These are phyloP conservation scores for Anoplolepis gracilipes DNA, from an alignment of 1,140 invertebrate species.

Conservation along the genomic window DNA sequence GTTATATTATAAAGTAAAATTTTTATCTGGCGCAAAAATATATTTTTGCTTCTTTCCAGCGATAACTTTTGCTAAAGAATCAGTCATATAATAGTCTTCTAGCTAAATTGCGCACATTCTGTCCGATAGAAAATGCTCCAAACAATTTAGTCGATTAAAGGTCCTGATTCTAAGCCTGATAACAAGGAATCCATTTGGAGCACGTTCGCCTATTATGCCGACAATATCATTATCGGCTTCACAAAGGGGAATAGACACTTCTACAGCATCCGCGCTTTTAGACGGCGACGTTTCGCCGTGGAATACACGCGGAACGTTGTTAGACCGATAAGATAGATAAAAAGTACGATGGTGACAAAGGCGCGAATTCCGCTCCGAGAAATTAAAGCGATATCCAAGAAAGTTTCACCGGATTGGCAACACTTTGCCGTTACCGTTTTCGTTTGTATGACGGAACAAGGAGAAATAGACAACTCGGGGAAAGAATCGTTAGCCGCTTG, in stretches of 20 bases:
- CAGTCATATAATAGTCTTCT: background rate
- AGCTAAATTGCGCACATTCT: conserved; percentile 8
- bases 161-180: background rate
- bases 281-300: background rate
- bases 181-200: background rate
- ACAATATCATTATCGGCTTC: conserved; percentile 34
- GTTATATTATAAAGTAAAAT: background rate
- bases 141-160: conserved; percentile 38
- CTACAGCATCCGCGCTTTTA: background rate
- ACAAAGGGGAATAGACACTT: conserved; percentile 24
- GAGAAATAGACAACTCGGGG: conserved; percentile 16
- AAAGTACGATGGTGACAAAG: conserved; percentile 30
- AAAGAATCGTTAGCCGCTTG: conserved; percentile 68
- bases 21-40: background rate
- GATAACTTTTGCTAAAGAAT: background rate
- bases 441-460: conserved; percentile 1
- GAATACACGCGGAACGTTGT: conserved; percentile 3
- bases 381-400: conserved; percentile 69
- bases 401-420: conserved; percentile 67
- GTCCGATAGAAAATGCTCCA: background rate
- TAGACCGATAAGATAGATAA: conserved; percentile 47
- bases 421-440: conserved; percentile 55
- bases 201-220: conserved; percentile 32
- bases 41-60: background rate
- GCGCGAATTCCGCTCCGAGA: conserved; percentile 54